Evolutionary conservation across 2,888 invertebrate genomes (phyloP), one percentile per base, ranked within the genome.

Genomic region (Stictocephala bisonia): DNA sequence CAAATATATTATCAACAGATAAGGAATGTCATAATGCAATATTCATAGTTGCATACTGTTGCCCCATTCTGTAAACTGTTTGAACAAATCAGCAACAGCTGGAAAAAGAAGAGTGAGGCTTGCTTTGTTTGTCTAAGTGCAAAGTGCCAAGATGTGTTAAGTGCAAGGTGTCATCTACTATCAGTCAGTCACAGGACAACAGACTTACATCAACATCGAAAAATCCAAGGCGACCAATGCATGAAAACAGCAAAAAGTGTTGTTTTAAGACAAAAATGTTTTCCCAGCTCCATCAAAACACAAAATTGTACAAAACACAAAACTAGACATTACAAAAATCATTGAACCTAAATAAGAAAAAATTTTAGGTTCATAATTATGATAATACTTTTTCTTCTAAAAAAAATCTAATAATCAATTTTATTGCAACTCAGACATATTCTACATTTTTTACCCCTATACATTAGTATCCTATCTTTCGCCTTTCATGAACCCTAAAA

Each of bases 221-320:
- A 64, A 41, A 44, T 64, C 64, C 64, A 44, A 26, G n/a, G 64
- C 26, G 2, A 64, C 4, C 22, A 44, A 6, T 7, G 64, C 64
- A 64, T 64, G 64, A 64, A 64, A 64, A 64, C 64, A 64, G 64
- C 64, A 64, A 64, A 64, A 64, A 44, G 35, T 64, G 24, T 40
- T 26, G 22, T 44, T 44, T 64, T 64, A 44, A 64, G 64, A 41
- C 6, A n/a, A 4, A n/a, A 44, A 64, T 41, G 27, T 22, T 41
- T n/a, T n/a, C 26, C 26, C 15, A 44, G 4, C 6, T 64, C 26
- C 64, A 64, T 44, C 64, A 64, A 64, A 64, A 64, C 44, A 64
- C 64, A 64, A 64, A 64, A 64, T 41, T 3, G 3, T 22, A 60
- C 35, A 64, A 64, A 64, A 64, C 64, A 41, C 41, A 41, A 60